phyloP scores from a whole-genome alignment of 2,888 invertebrate species.

The Aricia artaxerxes region DNA sequence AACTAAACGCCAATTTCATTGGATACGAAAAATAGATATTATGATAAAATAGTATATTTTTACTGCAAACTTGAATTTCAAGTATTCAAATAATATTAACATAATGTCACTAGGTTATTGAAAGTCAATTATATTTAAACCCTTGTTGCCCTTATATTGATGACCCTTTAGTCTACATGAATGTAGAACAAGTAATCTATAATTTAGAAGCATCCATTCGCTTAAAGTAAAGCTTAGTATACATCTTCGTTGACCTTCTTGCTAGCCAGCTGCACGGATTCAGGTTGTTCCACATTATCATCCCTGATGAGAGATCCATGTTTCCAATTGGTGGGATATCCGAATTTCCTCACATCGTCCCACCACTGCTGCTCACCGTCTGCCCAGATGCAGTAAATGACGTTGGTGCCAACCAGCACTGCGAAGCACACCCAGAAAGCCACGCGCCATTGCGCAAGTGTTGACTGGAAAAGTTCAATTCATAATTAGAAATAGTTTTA shows the following conservation, averaged over 20 bases:
- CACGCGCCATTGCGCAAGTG: constrained; percentile 73
- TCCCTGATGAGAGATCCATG: constrained; percentile 59
- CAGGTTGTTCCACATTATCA: constrained; percentile 53
- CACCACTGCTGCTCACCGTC: constrained; percentile 87
- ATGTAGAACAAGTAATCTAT: background rate
- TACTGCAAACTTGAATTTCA: background rate
- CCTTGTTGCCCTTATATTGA: background rate
- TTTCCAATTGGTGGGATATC: constrained; percentile 68
- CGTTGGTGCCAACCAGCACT: constrained; percentile 82
- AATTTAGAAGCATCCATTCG: background rate
- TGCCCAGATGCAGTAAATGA: constrained; percentile 83
- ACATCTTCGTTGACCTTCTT: constrained; percentile 40
- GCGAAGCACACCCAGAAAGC: constrained; percentile 87
- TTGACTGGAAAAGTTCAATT: constrained; percentile 54
- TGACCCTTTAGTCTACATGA: background rate
- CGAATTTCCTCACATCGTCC: constrained; percentile 81
- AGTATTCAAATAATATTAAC: background rate
- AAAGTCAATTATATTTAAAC: background rate
- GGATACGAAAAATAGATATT: background rate
- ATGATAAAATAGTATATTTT: background rate
- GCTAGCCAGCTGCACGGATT: constrained; percentile 53
- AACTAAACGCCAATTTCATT: background rate
- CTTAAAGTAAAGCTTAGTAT: constrained; percentile 21
- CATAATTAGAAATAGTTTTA: background rate
- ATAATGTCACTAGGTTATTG: background rate